Base-by-base conservation (phyloP, 2,113 vertebrate species). In the Leiothrix lutea region DNA sequence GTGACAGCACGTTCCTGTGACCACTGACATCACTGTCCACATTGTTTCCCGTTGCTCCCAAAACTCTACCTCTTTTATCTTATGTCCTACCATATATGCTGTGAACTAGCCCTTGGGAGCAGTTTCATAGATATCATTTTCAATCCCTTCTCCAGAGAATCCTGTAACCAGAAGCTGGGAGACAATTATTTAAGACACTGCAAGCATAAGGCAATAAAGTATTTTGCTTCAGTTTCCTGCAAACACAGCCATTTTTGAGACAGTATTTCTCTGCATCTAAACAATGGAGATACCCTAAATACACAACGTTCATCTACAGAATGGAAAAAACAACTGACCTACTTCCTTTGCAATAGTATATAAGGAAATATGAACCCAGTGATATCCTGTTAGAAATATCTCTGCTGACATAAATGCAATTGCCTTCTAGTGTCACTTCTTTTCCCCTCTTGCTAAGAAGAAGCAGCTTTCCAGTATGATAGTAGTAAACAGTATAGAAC, bases 241-340 rank as follows among this genome's bases (percentile, higher is more conserved):
- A 82, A 86, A 47, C 20, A 23, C 5, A 42, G 23, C 9, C 23
- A 47, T 26, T 29, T 80, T 75, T 82, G 47, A 42, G 70, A 24
- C 12, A 53, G 23, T 20, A 60, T 23, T 48, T 9, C 9, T 57
- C 29, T 61, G 6, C 10, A 31, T 42, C 22, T 58, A 74, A 81
- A 66, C 13, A 51, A 18, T 60, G 16, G 11, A 35, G 21, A 35
- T 36, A 42, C 4, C 14, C 12, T 61, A 62, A 65, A 29, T 56
- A 33, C 9, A 47, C 9, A 47, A 6, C 0, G 0, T 29, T 72
- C 8, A 4, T 42, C 38, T 2, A 1, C 40, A 56, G 26, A 71
- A 78, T 5, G 1, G 12, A 57, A 54, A 54, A 33, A 81, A 58
- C 9, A 87, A 45, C 33, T 53, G 26, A 75, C 14, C 12, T 62